Percentiles rank a stretch among this genome's conserved stretches.
Conservation (phyloP, 92 coral and sea anemone genomes). For the Phenganax stokvisi region DNA sequence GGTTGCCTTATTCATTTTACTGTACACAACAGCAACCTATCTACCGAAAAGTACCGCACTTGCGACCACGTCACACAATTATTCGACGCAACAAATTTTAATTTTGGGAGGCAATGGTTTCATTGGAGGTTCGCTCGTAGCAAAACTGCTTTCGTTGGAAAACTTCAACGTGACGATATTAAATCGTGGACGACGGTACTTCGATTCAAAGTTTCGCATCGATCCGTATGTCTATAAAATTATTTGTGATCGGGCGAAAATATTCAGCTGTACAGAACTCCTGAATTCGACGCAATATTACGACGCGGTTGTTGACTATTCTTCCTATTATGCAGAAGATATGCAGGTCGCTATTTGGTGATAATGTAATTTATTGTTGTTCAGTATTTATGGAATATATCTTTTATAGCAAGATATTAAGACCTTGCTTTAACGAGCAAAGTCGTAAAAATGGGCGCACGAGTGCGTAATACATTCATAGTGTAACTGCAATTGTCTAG, state of each 20-base stretch:
- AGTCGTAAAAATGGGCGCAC: too few species aligned
- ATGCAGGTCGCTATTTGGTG: conserved; percentile 50
- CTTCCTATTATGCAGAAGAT: conserved; percentile 51
- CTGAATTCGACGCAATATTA: conserved; percentile 47
- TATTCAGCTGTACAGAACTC: conserved; percentile 53
- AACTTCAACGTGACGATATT: conserved; percentile 54
- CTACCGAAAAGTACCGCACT: not conserved
- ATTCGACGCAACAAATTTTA: conserved; percentile 37
- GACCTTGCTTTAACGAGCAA: too few species aligned
- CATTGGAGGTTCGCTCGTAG: conserved; percentile 62
- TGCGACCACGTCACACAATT: not conserved
- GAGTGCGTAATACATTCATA: too few species aligned
- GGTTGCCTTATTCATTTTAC: not conserved
- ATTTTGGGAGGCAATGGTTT: conserved; percentile 83
- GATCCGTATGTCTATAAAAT: conserved; percentile 62
- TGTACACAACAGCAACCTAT: not conserved
- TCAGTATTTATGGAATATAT: not conserved
- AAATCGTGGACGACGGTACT: conserved; percentile 74
- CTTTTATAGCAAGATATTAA: too few species aligned
- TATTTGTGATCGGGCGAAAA: conserved; percentile 53
- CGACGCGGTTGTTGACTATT: conserved; percentile 66
- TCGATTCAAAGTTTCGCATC: conserved; percentile 63
- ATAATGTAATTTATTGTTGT: not conserved
- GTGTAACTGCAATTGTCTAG: not conserved
- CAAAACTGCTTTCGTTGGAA: conserved; percentile 42